These are phyloP conservation scores for Epinotia brunnichana DNA, from an alignment of 2,888 invertebrate species.

Conservation along the genomic window DNA sequence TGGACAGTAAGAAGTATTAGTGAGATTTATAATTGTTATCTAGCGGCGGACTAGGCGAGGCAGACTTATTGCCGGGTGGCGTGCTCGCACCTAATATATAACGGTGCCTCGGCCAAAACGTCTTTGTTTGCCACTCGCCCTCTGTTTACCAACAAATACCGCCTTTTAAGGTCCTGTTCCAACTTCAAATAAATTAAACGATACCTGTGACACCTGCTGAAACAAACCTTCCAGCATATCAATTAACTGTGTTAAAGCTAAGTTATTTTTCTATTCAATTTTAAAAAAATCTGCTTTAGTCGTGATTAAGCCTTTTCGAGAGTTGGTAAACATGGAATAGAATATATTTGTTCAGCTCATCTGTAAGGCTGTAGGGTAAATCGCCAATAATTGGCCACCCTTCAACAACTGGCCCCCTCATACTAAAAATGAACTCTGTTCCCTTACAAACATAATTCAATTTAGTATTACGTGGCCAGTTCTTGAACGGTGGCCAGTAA, in stretches of 20 bases:
- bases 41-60: slow-evolving; percentile 72
- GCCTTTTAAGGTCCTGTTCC: slow-evolving; percentile 24
- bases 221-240: slow-evolving; percentile 17
- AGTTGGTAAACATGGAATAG: no score
- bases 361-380: no score
- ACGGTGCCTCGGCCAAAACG: slow-evolving; percentile 73
- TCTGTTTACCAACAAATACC: slow-evolving; percentile 71
- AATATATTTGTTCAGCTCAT: no score
- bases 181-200: slow-evolving; percentile 37
- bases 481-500: no score
- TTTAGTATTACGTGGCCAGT: no score
- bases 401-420: no score
- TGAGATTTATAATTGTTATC: slow-evolving; percentile 80
- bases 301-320: no score
- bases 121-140: slow-evolving; percentile 72
- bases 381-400: no score
- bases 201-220: slow-evolving; percentile 19
- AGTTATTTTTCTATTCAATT: no score
- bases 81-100: slow-evolving; percentile 78
- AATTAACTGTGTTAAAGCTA: slow-evolving; percentile 4
- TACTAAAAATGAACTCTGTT: no score
- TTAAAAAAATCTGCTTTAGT: no score
- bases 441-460: no score
- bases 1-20: slow-evolving; percentile 78
- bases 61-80: slow-evolving; percentile 75